Evolutionary conservation across 2,797 vertebrate species (phyloP).

Genomic region (Enteromius fasciolatus): DNA sequence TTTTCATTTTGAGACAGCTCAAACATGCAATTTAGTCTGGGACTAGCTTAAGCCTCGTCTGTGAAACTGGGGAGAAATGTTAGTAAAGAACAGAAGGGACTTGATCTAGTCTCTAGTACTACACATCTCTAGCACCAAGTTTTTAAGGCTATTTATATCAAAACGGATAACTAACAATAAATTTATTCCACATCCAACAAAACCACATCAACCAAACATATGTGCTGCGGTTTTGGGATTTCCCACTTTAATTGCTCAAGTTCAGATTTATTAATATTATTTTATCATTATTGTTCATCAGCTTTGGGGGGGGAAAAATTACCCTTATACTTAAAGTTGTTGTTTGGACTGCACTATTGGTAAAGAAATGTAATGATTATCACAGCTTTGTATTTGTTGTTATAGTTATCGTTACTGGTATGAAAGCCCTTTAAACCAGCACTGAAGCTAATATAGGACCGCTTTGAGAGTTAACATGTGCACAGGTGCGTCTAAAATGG

Average conservation of each 20-base stretch:
- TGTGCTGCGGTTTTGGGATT: background rate
- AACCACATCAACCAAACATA: background rate
- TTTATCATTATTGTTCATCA: background rate
- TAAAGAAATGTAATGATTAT: background rate
- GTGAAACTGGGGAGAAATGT: background rate
- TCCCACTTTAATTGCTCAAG: background rate
- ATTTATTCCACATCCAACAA: background rate
- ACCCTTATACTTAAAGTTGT: background rate
- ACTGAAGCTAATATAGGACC: conserved; percentile 3
- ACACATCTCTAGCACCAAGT: background rate
- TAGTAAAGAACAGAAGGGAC: background rate
- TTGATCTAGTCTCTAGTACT: conserved; percentile 4
- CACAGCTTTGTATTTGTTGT: background rate
- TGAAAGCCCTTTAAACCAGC: background rate
- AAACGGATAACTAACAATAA: background rate
- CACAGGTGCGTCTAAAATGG: background rate
- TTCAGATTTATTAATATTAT: background rate
- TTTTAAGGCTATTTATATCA: background rate
- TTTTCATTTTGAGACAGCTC: no score
- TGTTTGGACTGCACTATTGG: background rate
- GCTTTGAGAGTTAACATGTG: background rate
- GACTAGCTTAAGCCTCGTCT: no score
- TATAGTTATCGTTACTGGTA: background rate
- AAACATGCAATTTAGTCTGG: no score
- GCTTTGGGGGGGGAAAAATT: background rate